phyloP scores from a whole-genome alignment of 2,888 invertebrate species.

The Hirtodrosophila confusa region DNA sequence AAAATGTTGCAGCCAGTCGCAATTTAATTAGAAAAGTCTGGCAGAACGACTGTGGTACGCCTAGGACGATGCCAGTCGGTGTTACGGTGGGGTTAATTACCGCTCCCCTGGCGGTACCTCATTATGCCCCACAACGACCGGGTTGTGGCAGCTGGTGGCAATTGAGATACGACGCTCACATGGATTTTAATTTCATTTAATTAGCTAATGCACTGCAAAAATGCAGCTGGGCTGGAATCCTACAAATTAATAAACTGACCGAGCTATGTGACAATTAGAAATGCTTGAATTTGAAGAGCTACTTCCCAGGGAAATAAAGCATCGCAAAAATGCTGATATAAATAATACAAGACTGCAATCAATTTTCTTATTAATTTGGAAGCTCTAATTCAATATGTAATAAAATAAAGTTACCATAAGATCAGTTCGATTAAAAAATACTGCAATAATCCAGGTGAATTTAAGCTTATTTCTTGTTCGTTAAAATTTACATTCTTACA shows the following conservation, averaged over 20 bases:
- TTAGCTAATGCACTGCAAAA: constrained; percentile 45
- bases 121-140: constrained; percentile 1
- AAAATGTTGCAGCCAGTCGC: constrained; percentile 28
- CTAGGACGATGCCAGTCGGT: constrained; percentile 5
- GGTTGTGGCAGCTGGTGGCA: constrained; percentile 1
- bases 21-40: constrained; percentile 61
- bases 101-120: constrained; percentile 58
- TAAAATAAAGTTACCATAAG: too few relatives aligned
- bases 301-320: too few relatives aligned
- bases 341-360: too few relatives aligned
- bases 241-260: constrained; percentile 24
- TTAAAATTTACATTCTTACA: too few relatives aligned
- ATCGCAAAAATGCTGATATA: too few relatives aligned
- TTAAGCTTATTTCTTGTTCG: too few relatives aligned
- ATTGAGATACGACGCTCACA: neutral
- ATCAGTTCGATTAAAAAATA: too few relatives aligned
- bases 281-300: constrained; percentile 3
- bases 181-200: constrained; percentile 44
- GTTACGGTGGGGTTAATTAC: constrained; percentile 34
- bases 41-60: neutral
- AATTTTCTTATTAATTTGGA: too few relatives aligned
- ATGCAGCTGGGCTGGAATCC: constrained; percentile 15
- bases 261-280: constrained; percentile 12
- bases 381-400: too few relatives aligned
- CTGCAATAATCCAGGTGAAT: too few relatives aligned